These are phyloP conservation scores for Heliothis peltigera DNA, from an alignment of 2,888 invertebrate genomes.

Conservation along the genomic window DNA sequence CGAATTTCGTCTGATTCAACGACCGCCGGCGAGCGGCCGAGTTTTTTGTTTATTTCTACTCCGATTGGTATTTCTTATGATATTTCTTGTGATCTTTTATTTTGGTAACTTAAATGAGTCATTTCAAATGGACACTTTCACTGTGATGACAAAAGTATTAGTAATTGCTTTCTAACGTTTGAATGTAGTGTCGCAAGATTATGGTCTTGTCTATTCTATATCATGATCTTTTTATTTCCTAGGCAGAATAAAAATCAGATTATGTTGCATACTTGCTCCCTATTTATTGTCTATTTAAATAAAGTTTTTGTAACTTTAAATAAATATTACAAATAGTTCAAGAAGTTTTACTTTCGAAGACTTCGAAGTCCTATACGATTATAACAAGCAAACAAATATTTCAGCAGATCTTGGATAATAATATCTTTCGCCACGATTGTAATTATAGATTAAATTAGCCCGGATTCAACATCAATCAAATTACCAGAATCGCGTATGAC, in stretches of 20 bases:
- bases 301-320: not conserved
- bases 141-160: constrained; percentile 25
- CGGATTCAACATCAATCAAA: constrained; percentile 27
- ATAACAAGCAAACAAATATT: constrained; percentile 14
- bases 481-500: constrained; percentile 42
- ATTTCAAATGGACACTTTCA: constrained; percentile 55
- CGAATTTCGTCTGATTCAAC: constrained; percentile 78
- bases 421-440: constrained; percentile 4
- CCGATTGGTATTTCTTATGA: constrained; percentile 54
- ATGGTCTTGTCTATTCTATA: not conserved
- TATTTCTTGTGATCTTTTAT: constrained; percentile 52
- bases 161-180: constrained; percentile 16
- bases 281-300: too few relatives aligned
- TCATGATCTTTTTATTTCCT: not conserved
- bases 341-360: not conserved
- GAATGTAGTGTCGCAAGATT: constrained; percentile 6
- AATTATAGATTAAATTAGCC: not conserved
- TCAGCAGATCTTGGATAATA: not conserved
- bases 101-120: constrained; percentile 38
- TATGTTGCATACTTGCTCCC: too few relatives aligned
- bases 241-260: too few relatives aligned
- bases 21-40: constrained; percentile 63
- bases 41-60: constrained; percentile 51
- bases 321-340: not conserved
- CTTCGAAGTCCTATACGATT: not conserved